Conservation (phyloP, 2,113 vertebrate genomes). For the Mormyrus iriodes region DNA sequence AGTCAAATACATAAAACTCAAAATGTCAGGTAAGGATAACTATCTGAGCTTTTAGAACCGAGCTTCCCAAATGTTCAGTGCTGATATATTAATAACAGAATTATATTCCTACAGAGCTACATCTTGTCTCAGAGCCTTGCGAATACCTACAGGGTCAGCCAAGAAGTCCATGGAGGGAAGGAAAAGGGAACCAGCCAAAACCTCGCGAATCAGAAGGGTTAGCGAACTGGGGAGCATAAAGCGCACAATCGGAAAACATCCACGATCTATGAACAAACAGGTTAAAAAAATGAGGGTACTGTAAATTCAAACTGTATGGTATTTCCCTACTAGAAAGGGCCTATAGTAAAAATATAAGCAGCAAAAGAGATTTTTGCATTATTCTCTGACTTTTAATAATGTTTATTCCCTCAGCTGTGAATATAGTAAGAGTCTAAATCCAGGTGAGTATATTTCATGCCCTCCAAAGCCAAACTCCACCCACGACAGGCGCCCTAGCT, state of each 20-base stretch:
- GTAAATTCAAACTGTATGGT: neutral
- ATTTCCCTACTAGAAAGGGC: neutral
- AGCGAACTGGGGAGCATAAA: conserved; percentile 67
- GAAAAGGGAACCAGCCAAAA: conserved; percentile 91
- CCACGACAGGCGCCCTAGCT: neutral
- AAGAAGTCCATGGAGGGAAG: conserved; percentile 95
- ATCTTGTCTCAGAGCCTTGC: neutral
- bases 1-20: neutral
- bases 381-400: neutral
- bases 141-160: conserved; percentile 86
- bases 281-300: neutral
- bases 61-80: neutral
- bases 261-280: neutral
- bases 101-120: neutral
- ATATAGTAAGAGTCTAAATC: neutral
- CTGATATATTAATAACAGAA: neutral
- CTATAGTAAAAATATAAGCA: neutral
- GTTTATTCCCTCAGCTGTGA: neutral
- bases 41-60: neutral
- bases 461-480: neutral
- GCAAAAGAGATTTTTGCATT: neutral
- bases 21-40: neutral
- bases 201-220: conserved; percentile 86
- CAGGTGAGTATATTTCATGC: neutral
- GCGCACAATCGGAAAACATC: neutral